Evolutionary conservation across 2,113 vertebrate species (phyloP).

Genomic region (Misgurnus anguillicaudatus): DNA sequence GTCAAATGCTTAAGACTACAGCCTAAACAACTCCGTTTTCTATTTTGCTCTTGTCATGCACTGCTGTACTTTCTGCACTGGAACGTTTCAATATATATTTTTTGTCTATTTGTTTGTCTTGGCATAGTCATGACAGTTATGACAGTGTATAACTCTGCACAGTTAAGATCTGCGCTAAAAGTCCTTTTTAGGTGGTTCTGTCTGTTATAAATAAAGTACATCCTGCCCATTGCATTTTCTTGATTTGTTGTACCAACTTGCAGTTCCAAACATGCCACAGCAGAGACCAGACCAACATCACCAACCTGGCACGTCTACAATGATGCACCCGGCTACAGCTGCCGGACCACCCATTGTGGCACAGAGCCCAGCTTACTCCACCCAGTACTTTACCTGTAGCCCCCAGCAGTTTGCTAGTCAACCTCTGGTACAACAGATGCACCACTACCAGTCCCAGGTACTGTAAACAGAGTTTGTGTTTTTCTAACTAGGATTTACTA

Average conservation of each 20-base stretch:
- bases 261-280: slow-evolving; percentile 96
- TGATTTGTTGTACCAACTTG: slow-evolving; percentile 11
- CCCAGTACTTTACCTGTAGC: slow-evolving; percentile 95
- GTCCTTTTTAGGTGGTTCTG: background rate
- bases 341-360: slow-evolving; percentile 95
- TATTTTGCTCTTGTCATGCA: background rate
- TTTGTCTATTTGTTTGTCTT: background rate
- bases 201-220: background rate
- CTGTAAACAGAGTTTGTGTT: background rate
- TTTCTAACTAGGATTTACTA: background rate
- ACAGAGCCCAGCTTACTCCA: slow-evolving; percentile 86
- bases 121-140: background rate
- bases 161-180: background rate
- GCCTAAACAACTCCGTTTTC: too few species aligned
- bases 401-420: slow-evolving; percentile 97
- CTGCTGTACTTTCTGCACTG: too few species aligned
- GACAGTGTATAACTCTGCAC: too few species aligned
- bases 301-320: slow-evolving; percentile 82
- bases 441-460: slow-evolving; percentile 98
- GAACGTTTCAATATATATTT: background rate
- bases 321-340: slow-evolving; percentile 95
- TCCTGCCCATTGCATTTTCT: background rate
- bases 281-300: slow-evolving; percentile 97
- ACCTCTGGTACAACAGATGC: slow-evolving; percentile 92
- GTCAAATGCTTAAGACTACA: too few species aligned